Base-by-base conservation (phyloP, 2,797 vertebrate genomes). In the Oreochromis mossambicus region DNA sequence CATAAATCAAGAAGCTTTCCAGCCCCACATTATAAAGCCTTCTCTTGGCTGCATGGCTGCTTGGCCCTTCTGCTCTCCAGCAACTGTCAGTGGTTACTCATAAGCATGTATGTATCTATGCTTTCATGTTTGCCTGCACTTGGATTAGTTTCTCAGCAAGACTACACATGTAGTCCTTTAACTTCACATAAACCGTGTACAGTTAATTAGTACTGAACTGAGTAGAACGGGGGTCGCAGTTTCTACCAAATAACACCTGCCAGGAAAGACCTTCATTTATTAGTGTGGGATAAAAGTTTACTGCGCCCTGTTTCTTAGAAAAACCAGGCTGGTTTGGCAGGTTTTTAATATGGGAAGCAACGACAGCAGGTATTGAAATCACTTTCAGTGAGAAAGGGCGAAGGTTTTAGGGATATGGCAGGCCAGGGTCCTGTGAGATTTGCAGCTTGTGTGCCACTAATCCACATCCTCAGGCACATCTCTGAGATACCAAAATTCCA, bases 1-100 rank as follows among this genome's bases (percentile, higher is more conserved):
- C 92, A 94, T 93, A 91, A 94, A 94, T 94, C 92, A 94, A 85
- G 88, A 88, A 87, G 88, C 90, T 91, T 92, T 92, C 82, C 90
- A 91, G 79, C 48, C 84, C 78, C 84, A 87, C 89, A 90, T 93
- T 92, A 91, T 85, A 52, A 79, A 87, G 86, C 87, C 88, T 90
- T 91, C 89, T 86, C 79, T 92, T 87, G 87, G 86, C 85, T 83
- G 88, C 85, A 80, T 52, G 81, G 86, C 85, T 83, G 88, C 85
- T 79, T 52, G 81, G 82, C 48, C 82, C 83, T 70, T 82, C 75
- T 86, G 86, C 84, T 90, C 81, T 87, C 80, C 86, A 83, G 77
- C 73, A 88, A 76, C 61, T 89, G 75, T 84, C 83, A 77, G 54
- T 70, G 68, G 85, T 83, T 85, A 83, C 83, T 85, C 58, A 61